phyloP scores from a whole-genome alignment of 2,888 invertebrate species.

The Philhelius pedissequus region DNA sequence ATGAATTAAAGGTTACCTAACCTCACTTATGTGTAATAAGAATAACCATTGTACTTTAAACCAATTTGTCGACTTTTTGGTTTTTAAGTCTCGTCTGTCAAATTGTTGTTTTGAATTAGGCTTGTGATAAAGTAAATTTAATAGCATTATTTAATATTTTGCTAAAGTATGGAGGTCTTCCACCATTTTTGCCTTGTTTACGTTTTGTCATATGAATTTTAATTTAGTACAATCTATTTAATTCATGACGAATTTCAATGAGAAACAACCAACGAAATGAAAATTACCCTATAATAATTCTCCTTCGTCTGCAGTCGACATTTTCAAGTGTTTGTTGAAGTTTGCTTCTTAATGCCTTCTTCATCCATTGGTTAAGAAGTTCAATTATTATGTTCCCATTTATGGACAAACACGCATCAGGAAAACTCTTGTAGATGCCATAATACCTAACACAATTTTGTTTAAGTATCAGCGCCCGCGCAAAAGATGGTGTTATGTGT shows the following conservation, averaged over 20 bases:
- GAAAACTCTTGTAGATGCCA: constrained; percentile 22
- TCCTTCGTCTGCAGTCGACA: constrained; percentile 37
- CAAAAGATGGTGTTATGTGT: constrained; percentile 60
- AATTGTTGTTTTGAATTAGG: too few relatives aligned
- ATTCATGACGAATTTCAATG: neutral
- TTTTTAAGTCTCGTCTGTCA: too few relatives aligned
- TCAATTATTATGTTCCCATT: constrained; percentile 56
- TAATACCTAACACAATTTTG: constrained; percentile 23
- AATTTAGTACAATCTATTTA: too few relatives aligned
- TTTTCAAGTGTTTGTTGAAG: constrained; percentile 37
- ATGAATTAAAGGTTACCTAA: too few relatives aligned
- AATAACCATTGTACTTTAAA: too few relatives aligned
- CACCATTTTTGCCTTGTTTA: too few relatives aligned
- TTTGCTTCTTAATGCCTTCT: constrained; percentile 29
- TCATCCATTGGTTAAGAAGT: constrained; percentile 33
- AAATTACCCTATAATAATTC: constrained; percentile 11
- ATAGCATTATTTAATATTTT: too few relatives aligned
- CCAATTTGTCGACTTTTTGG: too few relatives aligned
- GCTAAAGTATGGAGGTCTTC: too few relatives aligned
- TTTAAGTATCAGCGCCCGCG: constrained; percentile 61
- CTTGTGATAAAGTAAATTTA: too few relatives aligned
- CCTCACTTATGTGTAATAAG: too few relatives aligned
- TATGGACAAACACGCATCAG: constrained; percentile 40
- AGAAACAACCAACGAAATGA: neutral
- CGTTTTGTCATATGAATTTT: too few relatives aligned